These are phyloP conservation scores for Leptothorax acervorum DNA, from an alignment of 2,888 invertebrate genomes.

Conservation along the genomic window DNA sequence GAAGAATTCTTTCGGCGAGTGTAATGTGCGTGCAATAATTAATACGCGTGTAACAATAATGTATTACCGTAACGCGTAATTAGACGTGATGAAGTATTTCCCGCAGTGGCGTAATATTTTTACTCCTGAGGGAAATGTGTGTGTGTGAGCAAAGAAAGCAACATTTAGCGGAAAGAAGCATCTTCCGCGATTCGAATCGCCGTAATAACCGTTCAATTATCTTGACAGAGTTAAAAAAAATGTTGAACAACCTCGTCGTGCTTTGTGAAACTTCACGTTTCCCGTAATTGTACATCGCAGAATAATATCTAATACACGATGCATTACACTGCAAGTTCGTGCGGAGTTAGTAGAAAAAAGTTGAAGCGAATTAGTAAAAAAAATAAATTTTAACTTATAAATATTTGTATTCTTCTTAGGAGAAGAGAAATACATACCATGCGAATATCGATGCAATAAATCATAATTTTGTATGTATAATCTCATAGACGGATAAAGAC, in stretches of 20 bases:
- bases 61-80: slow-evolving; percentile 42
- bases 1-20: slow-evolving; percentile 2
- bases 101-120: slow-evolving; percentile 31
- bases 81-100: slow-evolving; percentile 31
- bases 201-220: slow-evolving; percentile 39
- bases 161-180: slow-evolving; percentile 10
- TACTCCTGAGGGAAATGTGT: neutral
- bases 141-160: slow-evolving; percentile 18
- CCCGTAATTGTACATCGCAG: neutral
- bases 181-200: slow-evolving; percentile 44
- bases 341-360: neutral
- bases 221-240: slow-evolving; percentile 4
- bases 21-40: slow-evolving; percentile 25
- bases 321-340: neutral
- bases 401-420: neutral
- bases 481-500: neutral
- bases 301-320: neutral
- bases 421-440: no score
- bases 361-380: neutral
- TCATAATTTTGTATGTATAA: slow-evolving; percentile 1
- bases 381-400: neutral
- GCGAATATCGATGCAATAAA: slow-evolving; percentile 3
- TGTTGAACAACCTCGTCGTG: slow-evolving; percentile 1
- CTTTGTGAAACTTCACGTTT: slow-evolving; percentile 22
- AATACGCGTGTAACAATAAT: slow-evolving; percentile 38